Conservation (phyloP, 2,888 invertebrate genomes). For the Ypsolopha sequella region DNA sequence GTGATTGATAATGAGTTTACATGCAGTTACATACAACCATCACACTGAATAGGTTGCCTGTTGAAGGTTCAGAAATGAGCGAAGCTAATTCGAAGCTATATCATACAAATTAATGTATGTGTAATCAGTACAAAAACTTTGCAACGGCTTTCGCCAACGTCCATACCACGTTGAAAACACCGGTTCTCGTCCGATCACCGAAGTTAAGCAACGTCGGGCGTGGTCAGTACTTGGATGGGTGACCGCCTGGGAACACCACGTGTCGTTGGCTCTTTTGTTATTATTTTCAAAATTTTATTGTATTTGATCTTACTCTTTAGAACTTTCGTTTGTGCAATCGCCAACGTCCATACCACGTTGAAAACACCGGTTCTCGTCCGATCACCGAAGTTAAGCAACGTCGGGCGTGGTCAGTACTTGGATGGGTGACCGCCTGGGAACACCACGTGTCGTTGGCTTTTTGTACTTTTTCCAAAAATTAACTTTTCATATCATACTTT, state of each 20-base stretch:
- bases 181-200: slow-evolving; percentile 62
- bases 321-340: no score
- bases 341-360: slow-evolving; percentile 50
- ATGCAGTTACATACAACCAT: no score
- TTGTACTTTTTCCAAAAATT: background rate
- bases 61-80: no score
- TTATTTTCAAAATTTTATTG: no score
- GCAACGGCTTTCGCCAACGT: slow-evolving; percentile 26
- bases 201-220: slow-evolving; percentile 58
- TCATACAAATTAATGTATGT: no score
- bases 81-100: no score
- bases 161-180: slow-evolving; percentile 51
- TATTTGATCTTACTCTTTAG: no score
- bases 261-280: slow-evolving; percentile 16
- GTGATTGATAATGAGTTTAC: no score
- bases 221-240: slow-evolving; percentile 26
- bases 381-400: slow-evolving; percentile 44
- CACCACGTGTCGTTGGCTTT: slow-evolving; percentile 16
- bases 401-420: slow-evolving; percentile 29
- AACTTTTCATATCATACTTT: no score
- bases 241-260: slow-evolving; percentile 20
- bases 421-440: slow-evolving; percentile 23
- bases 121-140: no score
- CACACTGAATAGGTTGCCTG: no score
- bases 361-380: slow-evolving; percentile 43